Conservation (phyloP, 2,888 invertebrate species). For the Nasonia oneida region DNA sequence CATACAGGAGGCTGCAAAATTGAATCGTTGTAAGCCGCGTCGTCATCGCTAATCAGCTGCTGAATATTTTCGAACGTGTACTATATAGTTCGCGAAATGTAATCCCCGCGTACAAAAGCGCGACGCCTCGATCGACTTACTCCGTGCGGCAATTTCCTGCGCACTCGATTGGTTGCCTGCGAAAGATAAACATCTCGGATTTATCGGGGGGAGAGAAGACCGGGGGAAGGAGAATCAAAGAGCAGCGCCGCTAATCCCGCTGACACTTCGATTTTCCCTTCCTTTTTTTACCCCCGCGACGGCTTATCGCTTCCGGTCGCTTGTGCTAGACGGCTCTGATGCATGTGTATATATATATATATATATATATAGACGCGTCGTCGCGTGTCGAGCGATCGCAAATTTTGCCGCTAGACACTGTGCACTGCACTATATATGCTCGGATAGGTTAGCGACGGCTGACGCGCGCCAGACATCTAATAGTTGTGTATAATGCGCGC, state of each 20-base stretch:
- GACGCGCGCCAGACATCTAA: background rate
- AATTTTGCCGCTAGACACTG: conserved; percentile 38
- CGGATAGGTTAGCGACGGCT: background rate
- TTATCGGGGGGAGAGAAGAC: background rate
- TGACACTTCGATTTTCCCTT: conserved; percentile 13
- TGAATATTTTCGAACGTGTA: background rate
- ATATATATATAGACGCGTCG: background rate
- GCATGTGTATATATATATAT: background rate
- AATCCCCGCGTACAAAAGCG: background rate
- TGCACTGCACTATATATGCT: background rate
- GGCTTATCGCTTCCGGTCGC: conserved; percentile 30
- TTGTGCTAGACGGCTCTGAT: background rate
- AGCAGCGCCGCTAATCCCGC: background rate
- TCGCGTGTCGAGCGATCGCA: conserved; percentile 58
- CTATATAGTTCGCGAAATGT: background rate
- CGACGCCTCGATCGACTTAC: conserved; percentile 28
- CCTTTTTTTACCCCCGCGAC: background rate
- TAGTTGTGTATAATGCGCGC: background rate
- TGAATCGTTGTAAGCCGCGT: too few species aligned
- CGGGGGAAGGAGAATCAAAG: background rate
- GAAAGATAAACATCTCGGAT: conserved; percentile 38
- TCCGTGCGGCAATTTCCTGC: conserved; percentile 30
- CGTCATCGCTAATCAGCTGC: too few species aligned
- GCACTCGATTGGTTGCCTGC: background rate
- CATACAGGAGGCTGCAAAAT: too few species aligned